These are phyloP conservation scores for Platysternon megacephalum DNA, from an alignment of 2,113 vertebrate genomes.

Conservation along the genomic window DNA sequence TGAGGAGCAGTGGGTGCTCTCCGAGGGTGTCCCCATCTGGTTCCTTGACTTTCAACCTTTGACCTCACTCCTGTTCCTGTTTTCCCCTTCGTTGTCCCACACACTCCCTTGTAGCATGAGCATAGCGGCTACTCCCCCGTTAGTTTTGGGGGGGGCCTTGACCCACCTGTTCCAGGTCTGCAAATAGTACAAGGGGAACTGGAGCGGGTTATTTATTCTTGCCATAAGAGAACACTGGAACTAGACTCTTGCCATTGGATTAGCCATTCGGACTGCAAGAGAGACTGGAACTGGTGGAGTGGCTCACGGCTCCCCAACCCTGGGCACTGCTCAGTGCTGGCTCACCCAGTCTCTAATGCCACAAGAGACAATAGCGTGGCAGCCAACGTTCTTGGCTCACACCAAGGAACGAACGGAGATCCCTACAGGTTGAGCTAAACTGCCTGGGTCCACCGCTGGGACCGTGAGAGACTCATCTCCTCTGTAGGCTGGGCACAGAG, in stretches of 20 bases:
- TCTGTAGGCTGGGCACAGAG: neutral
- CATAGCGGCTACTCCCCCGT: no score
- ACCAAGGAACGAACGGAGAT: neutral
- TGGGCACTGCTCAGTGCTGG: neutral
- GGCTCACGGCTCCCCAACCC: neutral
- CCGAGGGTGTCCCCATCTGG: no score
- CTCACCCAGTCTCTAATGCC: neutral
- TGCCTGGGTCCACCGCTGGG: neutral
- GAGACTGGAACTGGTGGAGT: neutral
- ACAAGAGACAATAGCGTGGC: neutral
- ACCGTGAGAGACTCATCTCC: accelerated
- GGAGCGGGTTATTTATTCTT: neutral
- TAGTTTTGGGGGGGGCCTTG: neutral
- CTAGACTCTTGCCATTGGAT: neutral
- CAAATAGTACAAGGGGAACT: neutral
- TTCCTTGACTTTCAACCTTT: no score
- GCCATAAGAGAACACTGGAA: neutral
- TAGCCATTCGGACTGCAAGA: neutral
- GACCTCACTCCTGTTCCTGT: neutral
- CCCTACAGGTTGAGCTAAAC: neutral
- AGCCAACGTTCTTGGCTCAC: neutral
- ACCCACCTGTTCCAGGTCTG: neutral
- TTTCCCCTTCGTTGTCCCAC: neutral
- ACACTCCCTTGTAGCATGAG: neutral
- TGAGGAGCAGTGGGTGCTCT: no score